phyloP scores from a whole-genome alignment of 2,797 vertebrate species.

The Diplodus puntazzo region DNA sequence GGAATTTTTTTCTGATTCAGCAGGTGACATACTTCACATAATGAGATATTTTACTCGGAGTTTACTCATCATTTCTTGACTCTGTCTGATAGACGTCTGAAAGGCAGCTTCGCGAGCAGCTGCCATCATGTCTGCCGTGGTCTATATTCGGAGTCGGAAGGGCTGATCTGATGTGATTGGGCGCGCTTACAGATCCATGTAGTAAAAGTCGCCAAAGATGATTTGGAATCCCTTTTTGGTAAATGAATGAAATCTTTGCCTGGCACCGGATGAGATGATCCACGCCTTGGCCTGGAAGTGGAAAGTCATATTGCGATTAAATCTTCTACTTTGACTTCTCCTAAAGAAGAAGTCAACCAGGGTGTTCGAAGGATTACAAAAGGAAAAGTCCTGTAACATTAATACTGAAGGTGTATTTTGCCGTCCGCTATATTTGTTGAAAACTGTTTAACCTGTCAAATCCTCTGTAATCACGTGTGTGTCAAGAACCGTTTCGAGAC shows the following conservation, averaged over 20 bases:
- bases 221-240: slow-evolving; percentile 21
- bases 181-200: slow-evolving; percentile 9
- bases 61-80: background rate
- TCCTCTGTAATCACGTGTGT: background rate
- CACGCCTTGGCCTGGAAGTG: background rate
- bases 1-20: slow-evolving; percentile 3
- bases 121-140: slow-evolving; percentile 18
- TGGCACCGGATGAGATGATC: slow-evolving; percentile 14
- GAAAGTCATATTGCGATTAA: slow-evolving; percentile 5
- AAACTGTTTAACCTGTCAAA: background rate
- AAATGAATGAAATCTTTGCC: slow-evolving; percentile 21
- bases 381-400: background rate
- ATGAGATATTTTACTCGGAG: background rate
- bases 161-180: slow-evolving; percentile 20
- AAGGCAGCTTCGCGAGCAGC: slow-evolving; percentile 23
- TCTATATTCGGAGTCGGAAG: slow-evolving; percentile 21
- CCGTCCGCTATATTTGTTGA: background rate
- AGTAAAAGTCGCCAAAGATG: slow-evolving; percentile 23
- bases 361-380: background rate
- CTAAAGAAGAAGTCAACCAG: too few species aligned
- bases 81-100: slow-evolving; percentile 19
- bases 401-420: background rate
- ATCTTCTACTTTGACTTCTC: background rate
- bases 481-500: slow-evolving; percentile 2
- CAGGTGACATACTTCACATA: background rate